Base-by-base conservation (phyloP, 2,113 vertebrate genomes). In the Grantiella picta region DNA sequence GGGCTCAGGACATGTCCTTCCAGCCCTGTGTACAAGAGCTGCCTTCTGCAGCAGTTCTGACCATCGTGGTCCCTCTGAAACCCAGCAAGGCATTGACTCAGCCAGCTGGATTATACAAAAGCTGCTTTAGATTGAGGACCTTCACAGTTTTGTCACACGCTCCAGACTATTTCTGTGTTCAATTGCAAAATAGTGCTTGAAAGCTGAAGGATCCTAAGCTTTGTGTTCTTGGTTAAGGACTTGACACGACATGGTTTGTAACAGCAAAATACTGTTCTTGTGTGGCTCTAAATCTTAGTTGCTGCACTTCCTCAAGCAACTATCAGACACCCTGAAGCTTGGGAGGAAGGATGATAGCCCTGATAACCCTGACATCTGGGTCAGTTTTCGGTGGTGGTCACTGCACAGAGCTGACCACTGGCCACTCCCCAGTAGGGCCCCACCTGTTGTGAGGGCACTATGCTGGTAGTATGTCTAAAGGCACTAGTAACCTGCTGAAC, bases 261-360 rank as follows among this genome's bases (percentile, higher is more conserved):
- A 69, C 75, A 92, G 63, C 31, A 73, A 31, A 38, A 40, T 40
- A 52, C 63, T 65, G 42, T 20, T 93, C 85, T 88, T 92, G 11
- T 19, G 82, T 94, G 57, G 44, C 49, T 94, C 89, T 69, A 79
- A 79, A 85, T 80, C 40, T 52, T 72, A 72, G 36, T 47, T 47
- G 25, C 27, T 82, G 63, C 57, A n/a, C 28, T 70, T 92, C 33
- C 80, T 93, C 68, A 73, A 77, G 38, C 22, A 82, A 42, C 24
- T 35, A 2, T 53, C 36, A 83, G 79, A 73, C 49, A 73, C 7
- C 5, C 14, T 38, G 63, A 54, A 88, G 35, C n/a, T 8, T 77
- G 56, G 50, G 36, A 84, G 33, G 50, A 89, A 73, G 36, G 54
- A 52, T 0, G 1, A 53, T 23, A 6, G 33, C 38, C 24, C 31